Base-by-base conservation (phyloP, 2,888 invertebrate genomes). In the Odontothrips loti region DNA sequence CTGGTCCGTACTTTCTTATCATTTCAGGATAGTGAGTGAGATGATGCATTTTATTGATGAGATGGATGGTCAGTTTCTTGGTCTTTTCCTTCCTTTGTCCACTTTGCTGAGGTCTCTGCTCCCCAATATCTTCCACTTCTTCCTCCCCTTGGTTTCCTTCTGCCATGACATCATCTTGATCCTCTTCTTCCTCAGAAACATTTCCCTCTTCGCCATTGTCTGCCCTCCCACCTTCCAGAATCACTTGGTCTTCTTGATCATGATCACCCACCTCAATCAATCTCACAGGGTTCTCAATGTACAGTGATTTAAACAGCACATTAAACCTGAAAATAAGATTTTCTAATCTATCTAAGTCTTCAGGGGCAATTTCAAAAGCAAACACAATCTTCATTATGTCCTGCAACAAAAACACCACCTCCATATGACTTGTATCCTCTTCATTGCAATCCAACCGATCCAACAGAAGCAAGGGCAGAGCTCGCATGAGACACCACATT, bases 401-500 rank as follows among this genome's bases (percentile, higher is more conserved):
- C 23, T 63, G 63, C 20, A 63, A 23, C 23, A 63, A n/a, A n/a
- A 63, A 63, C 2, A 63, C 10, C 2, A 63, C 10, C n/a, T 63
- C n/a, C 63, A 63, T 63, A 9, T 63, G 63, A 1, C 2, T 15
- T 1, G 6, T n/a, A 63, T 10, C 63, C n/a, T 63, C 63, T 10
- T 51, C 51, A 17, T 1, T 2, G 20, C 20, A 12, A 2, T 20
- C n/a, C 9, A 63, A 3, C 1, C 20, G 2, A n/a, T 63, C 63
- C 1, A 1, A 10, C 1, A 63, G 1, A 3, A 63, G n/a, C 2
- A 63, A 63, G 1, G 63, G 63, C 15, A 63, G 63, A n/a, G n/a
- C 23, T 63, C 63, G 63, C n/a, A 63, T 63, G 12, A 63, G 63
- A n/a, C 63, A 63, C 63, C 63, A 63, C 63, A 63, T 63, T n/a